phyloP scores from a whole-genome alignment of 2,113 vertebrate genomes.

The Thoracochromis brauschi region DNA sequence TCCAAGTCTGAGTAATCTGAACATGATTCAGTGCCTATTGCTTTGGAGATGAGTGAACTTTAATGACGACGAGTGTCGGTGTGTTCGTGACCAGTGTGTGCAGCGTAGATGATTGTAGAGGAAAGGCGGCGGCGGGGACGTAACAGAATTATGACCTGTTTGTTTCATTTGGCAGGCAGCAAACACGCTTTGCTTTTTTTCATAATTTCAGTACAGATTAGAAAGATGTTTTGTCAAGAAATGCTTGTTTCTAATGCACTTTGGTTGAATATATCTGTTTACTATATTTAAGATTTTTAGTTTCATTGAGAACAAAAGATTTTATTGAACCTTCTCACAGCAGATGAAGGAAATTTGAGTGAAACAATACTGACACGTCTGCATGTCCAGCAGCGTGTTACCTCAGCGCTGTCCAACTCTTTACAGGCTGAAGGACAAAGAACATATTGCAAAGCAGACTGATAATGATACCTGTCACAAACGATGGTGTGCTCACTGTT shows the following conservation, averaged over 20 bases:
- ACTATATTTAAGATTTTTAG: background rate
- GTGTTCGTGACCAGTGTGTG: background rate
- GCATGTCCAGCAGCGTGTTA: background rate
- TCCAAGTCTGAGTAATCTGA: background rate
- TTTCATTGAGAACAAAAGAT: background rate
- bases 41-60: background rate
- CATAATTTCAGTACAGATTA: background rate
- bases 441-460: fast-evolving
- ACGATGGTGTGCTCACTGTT: fast-evolving
- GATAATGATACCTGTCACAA: too few relatives aligned
- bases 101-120: background rate
- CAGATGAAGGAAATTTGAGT: background rate
- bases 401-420: background rate
- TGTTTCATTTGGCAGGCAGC: background rate
- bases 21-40: slow-evolving; percentile 17
- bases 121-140: fast-evolving
- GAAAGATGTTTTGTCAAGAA: background rate
- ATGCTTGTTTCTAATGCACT: background rate
- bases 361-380: background rate
- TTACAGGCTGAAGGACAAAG: background rate
- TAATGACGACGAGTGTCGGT: background rate
- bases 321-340: background rate
- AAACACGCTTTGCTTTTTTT: background rate
- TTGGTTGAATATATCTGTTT: background rate
- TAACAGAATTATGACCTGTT: background rate